Evolutionary conservation across 2,888 invertebrate genomes (phyloP), one percentile per base, ranked within the genome.

Genomic region (Acrobasis suavella): DNA sequence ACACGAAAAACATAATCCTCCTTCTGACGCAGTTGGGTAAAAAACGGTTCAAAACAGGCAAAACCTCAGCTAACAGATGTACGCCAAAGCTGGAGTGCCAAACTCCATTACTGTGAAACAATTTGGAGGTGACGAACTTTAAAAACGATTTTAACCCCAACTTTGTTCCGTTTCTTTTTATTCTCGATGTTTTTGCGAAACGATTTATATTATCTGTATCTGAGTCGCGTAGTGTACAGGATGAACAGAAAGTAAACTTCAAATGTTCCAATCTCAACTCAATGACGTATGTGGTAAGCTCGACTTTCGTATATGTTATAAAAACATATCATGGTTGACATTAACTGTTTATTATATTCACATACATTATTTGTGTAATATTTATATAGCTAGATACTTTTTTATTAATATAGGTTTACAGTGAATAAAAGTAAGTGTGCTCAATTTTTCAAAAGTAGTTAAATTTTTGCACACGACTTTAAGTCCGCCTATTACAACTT

Each of bases 121-220:
- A 72, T 73, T 71, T 65, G 70, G 62, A 74, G 73, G 74, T 75
- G 80, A 75, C 72, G 70, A 78, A 77, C 71, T 76, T 79, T 66
- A 67, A 69, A 69, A 75, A 72, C 72, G 74, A 75, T 78, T 75
- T 73, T 71, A 69, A 58, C 66, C 71, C 62, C 62, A 73, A 65
- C 60, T 69, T 65, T 62, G 51, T 60, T 52, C 52, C 37, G 46
- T 65, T 66, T 60, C 56, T 56, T 56, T 56, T 56, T 39, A 15
- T 38, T 22, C 42, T n/a, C 42, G n/a, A 56, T 56, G 56, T 56
- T 56, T 56, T 22, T 42, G 15, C 37, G 54, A 38, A 56, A 56
- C 42, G 56, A 17, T 56, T 22, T 56, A 42, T 56, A 56, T 56
- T 56, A 42, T 56, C 56, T 56, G 56, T 56, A 15, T 56, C 14